Base-by-base conservation (phyloP, 2,888 invertebrate genomes). In the Rutpela maculata region DNA sequence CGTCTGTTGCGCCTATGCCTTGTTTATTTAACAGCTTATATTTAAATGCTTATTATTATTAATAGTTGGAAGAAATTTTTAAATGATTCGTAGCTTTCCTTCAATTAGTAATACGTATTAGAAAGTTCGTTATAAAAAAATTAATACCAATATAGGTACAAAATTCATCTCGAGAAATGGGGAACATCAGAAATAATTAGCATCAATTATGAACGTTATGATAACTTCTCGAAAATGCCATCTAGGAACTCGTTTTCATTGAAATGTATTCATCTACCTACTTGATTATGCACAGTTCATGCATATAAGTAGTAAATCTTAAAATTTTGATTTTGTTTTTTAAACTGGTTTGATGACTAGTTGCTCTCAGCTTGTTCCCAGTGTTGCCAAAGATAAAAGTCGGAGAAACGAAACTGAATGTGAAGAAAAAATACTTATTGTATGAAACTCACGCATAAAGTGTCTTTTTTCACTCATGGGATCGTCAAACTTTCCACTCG, bases 131-230 rank as follows among this genome's bases (percentile, higher is more conserved):
- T 50, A 50, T 15, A n/a, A 50, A 6, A 50, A 50, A 50, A 15
- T 50, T 50, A n/a, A n/a, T n/a, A 50, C n/a, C n/a, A 35, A 6
- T n/a, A 50, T 7, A 15, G n/a, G n/a, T 50, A 50, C n/a, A 5
- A 6, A 50, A 50, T 50, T n/a, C 50, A 50, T 50, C 50, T n/a
- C n/a, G n/a, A 15, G 50, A 15, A 50, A 50, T n/a, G 50, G 12
- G n/a, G 50, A 15, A 15, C n/a, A 50, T 50, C 50, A 6, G 1
- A 50, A 50, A 50, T n/a, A 50, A 50, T 50, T 50, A 50, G n/a
- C 50, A 50, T 50, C 50, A 50, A 50, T 50, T 50, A 50, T 50
- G 50, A 50, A 50, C 50, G n/a, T 12, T n/a, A 17, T 50, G 50
- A 50, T 50, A 50, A 50, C n/a, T 50, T 50, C 50, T 50, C 12